Evolutionary conservation across 2,113 vertebrate genomes (phyloP).

Genomic region (Gorsachius goisagi): DNA sequence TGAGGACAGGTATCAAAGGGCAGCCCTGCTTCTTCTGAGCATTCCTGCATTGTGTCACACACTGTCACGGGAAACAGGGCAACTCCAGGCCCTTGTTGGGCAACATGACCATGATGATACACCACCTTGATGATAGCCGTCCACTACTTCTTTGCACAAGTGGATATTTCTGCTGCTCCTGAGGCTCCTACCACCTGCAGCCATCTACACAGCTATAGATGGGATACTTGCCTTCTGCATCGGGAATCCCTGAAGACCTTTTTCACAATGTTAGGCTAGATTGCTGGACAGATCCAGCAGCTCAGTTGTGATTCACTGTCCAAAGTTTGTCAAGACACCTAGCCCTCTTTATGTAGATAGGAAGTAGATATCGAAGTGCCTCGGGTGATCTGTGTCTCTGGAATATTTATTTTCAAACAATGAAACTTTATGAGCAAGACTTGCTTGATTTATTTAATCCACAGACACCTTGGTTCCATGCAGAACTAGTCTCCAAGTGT

Average conservation of each 20-base stretch:
- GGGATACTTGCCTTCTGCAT: background rate
- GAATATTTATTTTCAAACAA: background rate
- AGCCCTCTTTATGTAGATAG: too few relatives aligned
- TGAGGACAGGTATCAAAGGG: background rate
- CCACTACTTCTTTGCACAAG: background rate
- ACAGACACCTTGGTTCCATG: background rate
- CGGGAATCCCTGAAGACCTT: background rate
- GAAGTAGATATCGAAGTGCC: background rate
- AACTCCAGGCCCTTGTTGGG: background rate
- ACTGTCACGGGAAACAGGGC: background rate
- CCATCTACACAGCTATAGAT: background rate
- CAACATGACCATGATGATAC: background rate
- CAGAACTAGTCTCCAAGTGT: background rate
- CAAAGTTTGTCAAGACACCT: background rate
- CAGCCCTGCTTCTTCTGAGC: background rate
- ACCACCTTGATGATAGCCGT: background rate
- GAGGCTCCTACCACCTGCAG: background rate
- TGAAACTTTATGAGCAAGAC: background rate
- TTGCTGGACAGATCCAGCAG: background rate
- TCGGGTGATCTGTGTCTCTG: background rate
- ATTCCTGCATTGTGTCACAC: background rate
- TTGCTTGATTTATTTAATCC: background rate
- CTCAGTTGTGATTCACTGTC: background rate
- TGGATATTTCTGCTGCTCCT: background rate
- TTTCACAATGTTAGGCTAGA: too few relatives aligned